Evolutionary conservation across 2,888 invertebrate species (phyloP).

Genomic region (Amphimallon solstitiale): DNA sequence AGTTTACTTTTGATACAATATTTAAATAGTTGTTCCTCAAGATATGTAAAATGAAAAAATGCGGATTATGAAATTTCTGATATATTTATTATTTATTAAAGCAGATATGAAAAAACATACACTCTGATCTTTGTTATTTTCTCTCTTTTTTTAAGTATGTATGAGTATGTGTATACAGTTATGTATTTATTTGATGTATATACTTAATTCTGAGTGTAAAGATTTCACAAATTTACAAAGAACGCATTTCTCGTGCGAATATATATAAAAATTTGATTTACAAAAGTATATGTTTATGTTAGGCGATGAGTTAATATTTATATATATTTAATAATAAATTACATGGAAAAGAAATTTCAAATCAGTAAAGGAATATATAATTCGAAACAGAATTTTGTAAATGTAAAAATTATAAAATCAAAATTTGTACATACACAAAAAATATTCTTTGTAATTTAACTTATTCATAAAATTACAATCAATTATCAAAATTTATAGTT

Average conservation of each 20-base stretch:
- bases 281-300: conserved; percentile 3
- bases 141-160: background rate
- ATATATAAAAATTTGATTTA: conserved; percentile 26
- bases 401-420: too few species aligned
- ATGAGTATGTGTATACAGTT: background rate
- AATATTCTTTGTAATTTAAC: background rate
- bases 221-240: too few species aligned
- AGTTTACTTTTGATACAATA: conserved; percentile 8
- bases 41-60: conserved; percentile 45
- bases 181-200: too few species aligned
- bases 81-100: conserved; percentile 24
- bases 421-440: background rate
- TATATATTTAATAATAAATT: conserved; percentile 11
- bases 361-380: too few species aligned
- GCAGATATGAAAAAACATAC: conserved; percentile 42
- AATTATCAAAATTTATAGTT: background rate
- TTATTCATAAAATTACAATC: background rate
- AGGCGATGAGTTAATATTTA: conserved; percentile 26
- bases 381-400: too few species aligned
- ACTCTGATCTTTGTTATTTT: background rate
- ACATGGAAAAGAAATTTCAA: background rate
- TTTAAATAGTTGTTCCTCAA: conserved; percentile 37
- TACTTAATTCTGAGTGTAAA: too few species aligned
- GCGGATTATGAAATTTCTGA: conserved; percentile 36
- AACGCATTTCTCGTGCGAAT: background rate